phyloP scores from a whole-genome alignment of 2,113 vertebrate species.

The Copsychus sechellarum region DNA sequence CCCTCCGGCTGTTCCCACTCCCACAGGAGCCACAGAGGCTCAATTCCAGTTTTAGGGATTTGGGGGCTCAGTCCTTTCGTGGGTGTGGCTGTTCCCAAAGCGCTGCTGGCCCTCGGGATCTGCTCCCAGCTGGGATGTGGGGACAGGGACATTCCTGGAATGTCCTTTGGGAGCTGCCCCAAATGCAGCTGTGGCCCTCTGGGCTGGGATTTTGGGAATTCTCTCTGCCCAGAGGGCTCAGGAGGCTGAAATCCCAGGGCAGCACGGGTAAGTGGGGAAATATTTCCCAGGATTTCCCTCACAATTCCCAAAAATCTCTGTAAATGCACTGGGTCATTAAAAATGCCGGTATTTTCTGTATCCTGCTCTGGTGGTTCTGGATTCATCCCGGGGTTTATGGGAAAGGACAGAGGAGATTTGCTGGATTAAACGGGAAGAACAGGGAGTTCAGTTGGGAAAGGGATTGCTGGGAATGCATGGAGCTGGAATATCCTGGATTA shows the following conservation, averaged over 20 bases:
- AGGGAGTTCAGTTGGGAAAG: neutral
- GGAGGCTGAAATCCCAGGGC: neutral
- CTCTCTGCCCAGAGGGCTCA: neutral
- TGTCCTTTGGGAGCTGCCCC: neutral
- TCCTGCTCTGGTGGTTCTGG: neutral
- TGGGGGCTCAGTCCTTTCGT: neutral
- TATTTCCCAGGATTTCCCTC: neutral
- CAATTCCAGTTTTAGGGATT: neutral
- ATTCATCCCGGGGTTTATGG: neutral
- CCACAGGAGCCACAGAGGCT: neutral
- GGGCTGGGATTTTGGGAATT: neutral
- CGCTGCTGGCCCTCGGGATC: neutral
- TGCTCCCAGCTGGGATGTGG: neutral
- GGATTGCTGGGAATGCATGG: fast-evolving
- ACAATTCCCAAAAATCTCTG: neutral
- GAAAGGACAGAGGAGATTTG: neutral
- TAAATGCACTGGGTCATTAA: neutral
- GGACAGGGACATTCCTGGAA: neutral
- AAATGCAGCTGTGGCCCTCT: fast-evolving
- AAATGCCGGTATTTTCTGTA: neutral
- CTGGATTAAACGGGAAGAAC: neutral
- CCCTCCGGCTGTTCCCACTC: neutral
- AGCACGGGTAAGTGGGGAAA: neutral
- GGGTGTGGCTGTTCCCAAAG: neutral
- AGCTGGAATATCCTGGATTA: neutral